phyloP scores from a whole-genome alignment of 2,113 vertebrate genomes.

The Tringa solitaria region DNA sequence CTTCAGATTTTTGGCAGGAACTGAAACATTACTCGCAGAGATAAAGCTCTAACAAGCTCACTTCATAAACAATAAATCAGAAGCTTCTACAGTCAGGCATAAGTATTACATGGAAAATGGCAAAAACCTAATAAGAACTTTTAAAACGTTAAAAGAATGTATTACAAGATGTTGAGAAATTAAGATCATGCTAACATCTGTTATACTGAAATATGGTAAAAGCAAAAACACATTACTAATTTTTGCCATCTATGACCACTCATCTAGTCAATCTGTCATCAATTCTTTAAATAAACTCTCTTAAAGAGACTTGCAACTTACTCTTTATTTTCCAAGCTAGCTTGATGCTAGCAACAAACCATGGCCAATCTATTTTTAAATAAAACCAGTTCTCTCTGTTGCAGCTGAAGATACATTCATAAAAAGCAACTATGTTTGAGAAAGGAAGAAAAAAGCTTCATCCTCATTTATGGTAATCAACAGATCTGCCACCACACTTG shows the following conservation, averaged over 20 bases:
- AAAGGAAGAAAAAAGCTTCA: not conserved
- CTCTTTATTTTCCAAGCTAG: not conserved
- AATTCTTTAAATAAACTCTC: not conserved
- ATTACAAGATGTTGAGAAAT: not conserved
- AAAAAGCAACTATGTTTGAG: not conserved
- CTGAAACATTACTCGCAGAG: not conserved
- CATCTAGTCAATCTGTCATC: not conserved
- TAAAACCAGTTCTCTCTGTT: not conserved
- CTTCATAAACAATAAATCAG: not conserved
- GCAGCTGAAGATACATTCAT: not conserved
- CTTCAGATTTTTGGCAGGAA: not conserved
- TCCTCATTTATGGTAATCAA: not conserved
- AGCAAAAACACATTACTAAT: not conserved
- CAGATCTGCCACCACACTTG: not conserved
- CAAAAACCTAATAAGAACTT: not conserved
- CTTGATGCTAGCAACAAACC: not conserved
- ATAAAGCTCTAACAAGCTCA: not conserved
- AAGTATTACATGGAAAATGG: not conserved
- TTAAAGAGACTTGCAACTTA: not conserved
- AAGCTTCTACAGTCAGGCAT: accelerated
- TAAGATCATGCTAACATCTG: not conserved
- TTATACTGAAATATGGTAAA: not conserved
- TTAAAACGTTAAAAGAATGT: not conserved
- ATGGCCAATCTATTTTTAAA: not conserved
- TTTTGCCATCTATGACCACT: not conserved